phyloP scores from a whole-genome alignment of 2,797 vertebrate species.

The Macroramphosus scolopax region DNA sequence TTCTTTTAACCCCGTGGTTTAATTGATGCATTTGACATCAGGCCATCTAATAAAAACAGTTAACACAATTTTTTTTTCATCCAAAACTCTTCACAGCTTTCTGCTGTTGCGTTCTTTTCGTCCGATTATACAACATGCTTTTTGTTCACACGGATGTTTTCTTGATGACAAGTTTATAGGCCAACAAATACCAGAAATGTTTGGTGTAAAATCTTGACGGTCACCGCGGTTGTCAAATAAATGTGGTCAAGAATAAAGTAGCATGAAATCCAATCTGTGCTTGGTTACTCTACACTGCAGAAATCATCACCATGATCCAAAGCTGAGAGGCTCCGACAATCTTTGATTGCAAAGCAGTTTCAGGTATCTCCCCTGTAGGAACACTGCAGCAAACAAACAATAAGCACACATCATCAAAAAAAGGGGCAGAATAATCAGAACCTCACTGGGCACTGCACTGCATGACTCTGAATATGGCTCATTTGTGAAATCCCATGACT shows the following conservation, averaged over 20 bases:
- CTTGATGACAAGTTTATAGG: not conserved
- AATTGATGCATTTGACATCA: no score
- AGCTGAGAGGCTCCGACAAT: not conserved
- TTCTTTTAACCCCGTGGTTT: no score
- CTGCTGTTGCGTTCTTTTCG: no score
- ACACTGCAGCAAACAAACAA: not conserved
- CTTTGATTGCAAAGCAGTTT: not conserved
- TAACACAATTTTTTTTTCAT: no score
- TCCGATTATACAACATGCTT: not conserved
- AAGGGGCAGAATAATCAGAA: conserved; percentile 29
- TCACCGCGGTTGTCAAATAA: no score
- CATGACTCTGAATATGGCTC: conserved; percentile 12
- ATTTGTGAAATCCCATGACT: conserved; percentile 30
- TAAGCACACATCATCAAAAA: not conserved
- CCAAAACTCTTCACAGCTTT: no score
- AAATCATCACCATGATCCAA: not conserved
- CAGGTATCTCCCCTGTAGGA: not conserved
- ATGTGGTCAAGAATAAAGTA: no score
- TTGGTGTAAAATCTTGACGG: not conserved
- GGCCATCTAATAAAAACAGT: no score
- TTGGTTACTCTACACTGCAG: no score
- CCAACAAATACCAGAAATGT: not conserved
- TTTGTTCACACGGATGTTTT: not conserved
- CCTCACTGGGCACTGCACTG: conserved; percentile 14
- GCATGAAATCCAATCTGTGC: no score